Conservation (phyloP, 1,140 invertebrate genomes). For the Drosophila willistoni region DNA sequence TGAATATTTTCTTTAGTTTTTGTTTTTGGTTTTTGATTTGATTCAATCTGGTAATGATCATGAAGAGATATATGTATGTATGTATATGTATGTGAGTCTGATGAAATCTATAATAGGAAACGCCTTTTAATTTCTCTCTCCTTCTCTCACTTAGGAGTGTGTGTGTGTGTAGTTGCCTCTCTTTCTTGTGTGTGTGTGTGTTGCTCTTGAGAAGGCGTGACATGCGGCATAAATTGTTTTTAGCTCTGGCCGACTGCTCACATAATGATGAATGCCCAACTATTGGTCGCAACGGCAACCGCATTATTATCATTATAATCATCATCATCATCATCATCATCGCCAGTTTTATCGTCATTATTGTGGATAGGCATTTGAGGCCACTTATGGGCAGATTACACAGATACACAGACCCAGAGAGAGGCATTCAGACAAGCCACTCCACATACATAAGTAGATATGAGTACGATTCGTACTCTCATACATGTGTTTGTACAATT, state of each 20-base stretch:
- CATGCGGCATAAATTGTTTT: constrained; percentile 56
- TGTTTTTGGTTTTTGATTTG: constrained; percentile 11
- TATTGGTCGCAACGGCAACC: constrained; percentile 45
- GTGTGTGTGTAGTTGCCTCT: background rate
- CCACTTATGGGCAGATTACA: constrained; percentile 71
- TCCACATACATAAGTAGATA: constrained; percentile 25
- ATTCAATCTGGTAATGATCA: constrained; percentile 18
- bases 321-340: constrained; percentile 42
- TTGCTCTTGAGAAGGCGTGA: constrained; percentile 41
- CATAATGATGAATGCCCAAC: constrained; percentile 50
- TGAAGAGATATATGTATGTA: background rate
- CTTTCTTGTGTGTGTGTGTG: too few species aligned
- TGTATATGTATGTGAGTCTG: constrained; percentile 26
- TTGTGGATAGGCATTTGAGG: constrained; percentile 57
- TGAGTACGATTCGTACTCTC: constrained; percentile 12
- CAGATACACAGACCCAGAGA: constrained; percentile 23
- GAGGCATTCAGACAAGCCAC: constrained; percentile 14
- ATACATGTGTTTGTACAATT: constrained; percentile 28
- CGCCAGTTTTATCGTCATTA: constrained; percentile 14
- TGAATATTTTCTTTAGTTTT: background rate
- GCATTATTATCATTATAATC: constrained; percentile 39
- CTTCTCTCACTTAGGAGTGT: background rate
- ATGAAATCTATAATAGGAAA: constrained; percentile 59
- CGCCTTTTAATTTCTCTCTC: constrained; percentile 46
- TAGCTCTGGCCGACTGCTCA: constrained; percentile 20